Base-by-base conservation (phyloP, 2,797 vertebrate genomes). In the Philypnodon macrostomus region DNA sequence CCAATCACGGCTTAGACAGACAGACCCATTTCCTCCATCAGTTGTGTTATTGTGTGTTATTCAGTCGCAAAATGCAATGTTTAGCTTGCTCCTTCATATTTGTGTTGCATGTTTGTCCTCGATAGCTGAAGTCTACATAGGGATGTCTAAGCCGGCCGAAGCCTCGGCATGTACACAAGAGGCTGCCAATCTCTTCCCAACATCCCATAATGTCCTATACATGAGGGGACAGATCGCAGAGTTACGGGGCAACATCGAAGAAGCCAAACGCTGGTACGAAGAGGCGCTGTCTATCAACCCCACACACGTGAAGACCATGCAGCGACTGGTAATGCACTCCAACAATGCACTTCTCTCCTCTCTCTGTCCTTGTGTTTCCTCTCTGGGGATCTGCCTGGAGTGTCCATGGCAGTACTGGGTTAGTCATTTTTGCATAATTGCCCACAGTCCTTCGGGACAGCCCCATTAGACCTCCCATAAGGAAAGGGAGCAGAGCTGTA, bases 271-370 rank as follows among this genome's bases (percentile, higher is more conserved):
- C 56, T 99, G 95, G 94, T 99, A 98, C 41, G 95, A 99, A 63
- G 96, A 99, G 73, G 96, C 96, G 53, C 91, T 99, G 72, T 95
- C 96, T 67, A 99, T 99, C 85, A 99, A 94, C 75, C 96, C 96
- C 3, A 97, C 95, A 7, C 96, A 99, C 0, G 95, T 99, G 79
- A 97, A 94, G 88, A 97, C 94, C 85, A 98, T 99, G 96, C 96
- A 99, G 86, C 92, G 96, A 73, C 89, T 98, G 94, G 96, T 99
- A 84, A 95, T 0, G 41, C 12, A 16, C 36, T 35, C 16, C 12
- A 13, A 32, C 29, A 44, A 21, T 16, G 23, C 30, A 27, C 24
- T 24, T 3, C n/a, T 33, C 12, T 13, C 26, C 7, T 34, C 17
- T 13, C 41, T 55, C 26, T 19, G 23, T 45, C 41, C 55, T 57